phyloP scores from a whole-genome alignment of 2,797 vertebrate genomes.

The Leontopithecus rosalia region DNA sequence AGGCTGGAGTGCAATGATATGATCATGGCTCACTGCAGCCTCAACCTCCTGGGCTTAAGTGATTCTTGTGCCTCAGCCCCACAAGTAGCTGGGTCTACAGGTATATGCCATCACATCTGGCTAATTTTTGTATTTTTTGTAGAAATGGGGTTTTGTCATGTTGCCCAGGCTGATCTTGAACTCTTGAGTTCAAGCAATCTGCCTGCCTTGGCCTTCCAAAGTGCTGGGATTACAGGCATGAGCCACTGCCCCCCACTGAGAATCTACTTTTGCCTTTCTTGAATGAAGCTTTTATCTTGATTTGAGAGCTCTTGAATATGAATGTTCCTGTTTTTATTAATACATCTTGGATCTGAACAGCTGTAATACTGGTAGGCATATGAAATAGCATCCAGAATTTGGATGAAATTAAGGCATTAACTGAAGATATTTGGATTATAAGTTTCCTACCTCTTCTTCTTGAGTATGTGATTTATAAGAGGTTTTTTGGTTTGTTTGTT shows the following conservation, averaged over 20 bases:
- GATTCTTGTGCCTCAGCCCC: too few relatives aligned
- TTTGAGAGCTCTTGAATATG: neutral
- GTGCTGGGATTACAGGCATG: neutral
- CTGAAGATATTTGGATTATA: slow-evolving; percentile 19
- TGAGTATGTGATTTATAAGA: neutral
- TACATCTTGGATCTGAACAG: neutral
- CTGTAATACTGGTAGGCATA: neutral
- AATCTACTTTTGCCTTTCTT: slow-evolving; percentile 17
- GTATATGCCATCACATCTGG: too few relatives aligned
- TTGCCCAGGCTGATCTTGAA: neutral
- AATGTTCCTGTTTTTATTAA: neutral
- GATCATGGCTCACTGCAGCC: too few relatives aligned
- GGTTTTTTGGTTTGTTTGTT: neutral
- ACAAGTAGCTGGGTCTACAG: too few relatives aligned
- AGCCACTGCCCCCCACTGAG: neutral
- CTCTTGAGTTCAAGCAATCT: neutral
- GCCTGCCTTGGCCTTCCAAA: neutral
- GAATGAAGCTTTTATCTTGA: slow-evolving; percentile 39
- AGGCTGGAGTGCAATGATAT: too few relatives aligned
- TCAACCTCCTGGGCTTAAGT: too few relatives aligned
- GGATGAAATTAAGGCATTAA: neutral
- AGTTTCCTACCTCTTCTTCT: neutral
- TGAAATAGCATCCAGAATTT: neutral
- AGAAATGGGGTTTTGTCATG: neutral
- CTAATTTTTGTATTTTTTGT: neutral